Conservation (phyloP, 1,140 invertebrate genomes). For the Leptopilina boulardi region DNA sequence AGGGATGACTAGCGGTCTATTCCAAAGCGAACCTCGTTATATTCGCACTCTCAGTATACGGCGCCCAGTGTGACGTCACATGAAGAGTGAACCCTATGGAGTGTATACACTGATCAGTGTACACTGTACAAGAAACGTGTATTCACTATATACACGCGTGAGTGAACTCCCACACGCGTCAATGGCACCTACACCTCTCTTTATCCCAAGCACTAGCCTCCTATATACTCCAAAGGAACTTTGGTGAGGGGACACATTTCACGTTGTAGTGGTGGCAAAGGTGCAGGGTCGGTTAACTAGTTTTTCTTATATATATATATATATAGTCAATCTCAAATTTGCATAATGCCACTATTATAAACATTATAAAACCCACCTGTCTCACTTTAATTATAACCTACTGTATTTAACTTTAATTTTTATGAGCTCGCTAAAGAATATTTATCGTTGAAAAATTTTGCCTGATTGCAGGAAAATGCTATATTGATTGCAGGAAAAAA, state of each 20-base stretch:
- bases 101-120: background rate
- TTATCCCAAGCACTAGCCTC: background rate
- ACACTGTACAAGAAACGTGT: slow-evolving; percentile 21
- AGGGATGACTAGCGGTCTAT: slow-evolving; percentile 36
- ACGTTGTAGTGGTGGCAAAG: background rate
- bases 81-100: slow-evolving; percentile 34
- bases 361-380: background rate
- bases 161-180: slow-evolving; percentile 29
- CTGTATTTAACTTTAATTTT: no score
- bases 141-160: slow-evolving; percentile 31
- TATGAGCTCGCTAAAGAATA: no score
- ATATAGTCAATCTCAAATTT: background rate
- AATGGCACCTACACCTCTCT: slow-evolving; percentile 16
- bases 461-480: no score
- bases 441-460: no score
- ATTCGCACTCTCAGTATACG: slow-evolving; percentile 54
- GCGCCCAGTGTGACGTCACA: slow-evolving; percentile 63
- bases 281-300: background rate
- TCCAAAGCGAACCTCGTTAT: slow-evolving; percentile 60
- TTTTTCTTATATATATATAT: background rate
- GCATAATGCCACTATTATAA: background rate
- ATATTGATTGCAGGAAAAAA: no score
- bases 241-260: background rate
- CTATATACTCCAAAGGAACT: slow-evolving; percentile 29
- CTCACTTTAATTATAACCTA: background rate